Base-by-base conservation (phyloP, 2,113 vertebrate species). In the Planiliza haematocheilus region DNA sequence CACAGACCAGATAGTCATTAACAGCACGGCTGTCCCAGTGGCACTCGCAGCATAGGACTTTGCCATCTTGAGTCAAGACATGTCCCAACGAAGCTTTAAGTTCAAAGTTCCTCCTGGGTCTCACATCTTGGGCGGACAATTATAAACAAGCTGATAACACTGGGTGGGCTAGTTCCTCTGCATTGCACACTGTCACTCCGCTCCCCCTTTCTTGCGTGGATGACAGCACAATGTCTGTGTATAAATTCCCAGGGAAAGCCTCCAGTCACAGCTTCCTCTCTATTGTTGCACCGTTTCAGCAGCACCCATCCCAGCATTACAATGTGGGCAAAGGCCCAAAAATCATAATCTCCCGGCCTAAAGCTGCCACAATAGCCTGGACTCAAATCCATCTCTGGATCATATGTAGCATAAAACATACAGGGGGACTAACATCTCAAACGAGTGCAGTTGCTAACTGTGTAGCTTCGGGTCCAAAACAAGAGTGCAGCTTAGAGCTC, bases 251-350 rank as follows among this genome's bases (percentile, higher is more conserved):
- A 80, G 67, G 68, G 73, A 77, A 88, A 73, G 64, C 69, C 48
- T 58, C 65, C 74, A 46, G 59, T 58, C 74, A 56, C 72, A 65
- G 74, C 76, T 91, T 92, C 87, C 91, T 79, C 73, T 71, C 86
- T 42, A 89, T 92, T 91, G 86, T 88, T 89, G 72, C 39, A 69
- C 43, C 61, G 50, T 81, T 82, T 59, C 24, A 83, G 57, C 63
- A 87, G 81, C 84, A 86, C 59, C 86, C 73, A 78, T 63, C 50
- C 79, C 45, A 82, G 65, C 67, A 46, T 49, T 60, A 74, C 69
- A 84, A 70, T 77, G 70, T 79, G 61, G 79, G 82, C 72, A 87
- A 79, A 66, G 60, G 42, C 59, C 70, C 87, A 81, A 72, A 77
- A 46, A 38, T 49, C 34, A 38, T 64, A 60, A 72, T 76, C 58